Base-by-base conservation (phyloP, 2,888 invertebrate species). In the Diloba caeruleocephala region DNA sequence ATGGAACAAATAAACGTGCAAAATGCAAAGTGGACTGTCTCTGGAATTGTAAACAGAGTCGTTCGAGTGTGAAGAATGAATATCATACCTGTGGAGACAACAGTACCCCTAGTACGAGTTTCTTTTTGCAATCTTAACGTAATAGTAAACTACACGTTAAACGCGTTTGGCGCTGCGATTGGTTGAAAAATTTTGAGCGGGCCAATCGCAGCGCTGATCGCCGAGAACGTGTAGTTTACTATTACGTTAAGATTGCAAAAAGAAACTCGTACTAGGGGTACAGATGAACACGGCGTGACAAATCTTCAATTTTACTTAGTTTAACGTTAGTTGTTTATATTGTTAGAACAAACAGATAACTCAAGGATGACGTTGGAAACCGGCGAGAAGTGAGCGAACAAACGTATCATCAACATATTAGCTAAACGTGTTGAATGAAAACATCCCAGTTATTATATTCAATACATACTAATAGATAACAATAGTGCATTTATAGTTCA, bases 401-500 rank as follows among this genome's bases (percentile, higher is more conserved):
- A 21, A 14, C 25, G 36, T 25, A 55, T 46, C 37, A 50, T 44
- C 41, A 41, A 38, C 26, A 44, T 51, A 31, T 29, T 25, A 45
- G 32, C 44, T 49, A 48, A 29, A 39, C 58, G 67, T 68, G 69
- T 53, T 51, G 43, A 54, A 54, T 68, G 43, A 71, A 71, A 76
- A 73, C 63, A 71, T 63, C 43, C 42, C 53, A 66, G 55, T 53
- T 50, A 67, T 60, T 52, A 41, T 58, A 70, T 64, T 60, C 38
- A 68, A 62, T 21, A 50, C 41, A 39, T 34, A 43, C 42, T 49
- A 52, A 28, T 34, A 36, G 46, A 51, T 56, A 60, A 61, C 60
- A 60, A n/a, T 62, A 65, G 57, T 54, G 52, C 25, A 46, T 50
- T 49, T 28, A 42, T 17, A 43, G 41, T 57, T 48, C 29, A 43